Conservation (phyloP, 2,113 vertebrate genomes). For the Myocastor coypus region DNA sequence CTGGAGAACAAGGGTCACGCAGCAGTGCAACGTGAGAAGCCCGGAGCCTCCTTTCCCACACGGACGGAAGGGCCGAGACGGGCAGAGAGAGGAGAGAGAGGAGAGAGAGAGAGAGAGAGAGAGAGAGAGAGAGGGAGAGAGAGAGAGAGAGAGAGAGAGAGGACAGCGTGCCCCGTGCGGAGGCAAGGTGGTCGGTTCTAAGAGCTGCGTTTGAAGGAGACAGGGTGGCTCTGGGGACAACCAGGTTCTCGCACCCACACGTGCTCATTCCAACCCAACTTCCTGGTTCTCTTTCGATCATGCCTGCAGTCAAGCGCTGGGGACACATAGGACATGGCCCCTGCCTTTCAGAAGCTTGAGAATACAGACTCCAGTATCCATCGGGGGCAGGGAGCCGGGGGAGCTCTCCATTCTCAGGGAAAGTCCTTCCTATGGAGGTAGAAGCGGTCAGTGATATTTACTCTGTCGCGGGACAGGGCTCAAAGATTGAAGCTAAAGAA, state of each 20-base stretch:
- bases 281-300: neutral
- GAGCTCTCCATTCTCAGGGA: neutral
- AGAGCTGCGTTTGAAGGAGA: neutral
- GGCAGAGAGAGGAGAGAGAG: neutral
- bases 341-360: neutral
- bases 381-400: neutral
- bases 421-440: neutral
- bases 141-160: neutral
- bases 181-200: accelerated
- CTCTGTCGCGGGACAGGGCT: neutral
- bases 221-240: neutral
- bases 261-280: neutral
- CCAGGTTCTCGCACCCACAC: neutral
- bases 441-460: neutral
- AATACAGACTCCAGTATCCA: neutral
- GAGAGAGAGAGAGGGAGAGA: neutral
- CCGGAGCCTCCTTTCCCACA: neutral
- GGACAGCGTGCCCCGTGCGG: neutral
- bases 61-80: too few species aligned
- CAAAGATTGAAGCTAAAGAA: constrained; percentile 42
- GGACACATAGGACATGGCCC: neutral
- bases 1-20: neutral
- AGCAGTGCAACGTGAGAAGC: neutral
- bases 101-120: neutral
- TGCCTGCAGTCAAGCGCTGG: neutral